These are phyloP conservation scores for Eupithecia centaureata DNA, from an alignment of 2,888 invertebrate species.

Conservation along the genomic window DNA sequence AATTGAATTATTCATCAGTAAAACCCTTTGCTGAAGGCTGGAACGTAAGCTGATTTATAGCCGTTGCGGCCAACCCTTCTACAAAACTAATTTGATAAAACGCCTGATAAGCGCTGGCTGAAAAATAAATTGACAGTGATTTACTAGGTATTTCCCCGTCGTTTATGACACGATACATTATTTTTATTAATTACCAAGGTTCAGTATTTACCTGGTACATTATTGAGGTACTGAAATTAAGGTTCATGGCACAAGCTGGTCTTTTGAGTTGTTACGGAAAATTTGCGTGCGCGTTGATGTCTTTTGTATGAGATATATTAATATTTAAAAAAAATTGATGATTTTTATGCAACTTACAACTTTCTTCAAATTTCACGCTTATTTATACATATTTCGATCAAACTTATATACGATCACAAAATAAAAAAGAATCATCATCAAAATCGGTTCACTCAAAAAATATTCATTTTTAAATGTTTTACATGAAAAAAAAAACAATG, in stretches of 20 bases:
- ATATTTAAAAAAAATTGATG: no score
- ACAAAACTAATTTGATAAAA: constrained; percentile 67
- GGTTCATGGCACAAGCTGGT: background rate
- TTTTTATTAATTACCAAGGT: constrained; percentile 29
- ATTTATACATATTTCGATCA: no score
- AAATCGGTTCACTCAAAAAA: no score
- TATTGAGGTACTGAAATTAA: background rate
- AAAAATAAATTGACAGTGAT: constrained; percentile 59
- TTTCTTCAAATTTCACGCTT: no score
- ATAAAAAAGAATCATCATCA: no score
- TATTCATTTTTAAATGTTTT: no score
- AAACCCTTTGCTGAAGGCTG: background rate
- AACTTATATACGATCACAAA: no score
- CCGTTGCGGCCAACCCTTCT: constrained; percentile 36
- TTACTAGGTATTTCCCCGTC: constrained; percentile 53
- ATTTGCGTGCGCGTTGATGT: background rate
- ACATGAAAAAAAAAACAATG: no score
- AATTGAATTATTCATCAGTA: background rate
- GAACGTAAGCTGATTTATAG: constrained; percentile 28
- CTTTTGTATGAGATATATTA: background rate
- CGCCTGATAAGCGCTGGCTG: constrained; percentile 56
- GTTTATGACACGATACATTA: constrained; percentile 41
- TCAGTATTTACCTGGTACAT: background rate
- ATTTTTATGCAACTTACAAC: no score
- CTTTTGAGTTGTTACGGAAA: background rate